Evolutionary conservation across 2,113 vertebrate genomes (phyloP).

Genomic region (Scomber japonicus): DNA sequence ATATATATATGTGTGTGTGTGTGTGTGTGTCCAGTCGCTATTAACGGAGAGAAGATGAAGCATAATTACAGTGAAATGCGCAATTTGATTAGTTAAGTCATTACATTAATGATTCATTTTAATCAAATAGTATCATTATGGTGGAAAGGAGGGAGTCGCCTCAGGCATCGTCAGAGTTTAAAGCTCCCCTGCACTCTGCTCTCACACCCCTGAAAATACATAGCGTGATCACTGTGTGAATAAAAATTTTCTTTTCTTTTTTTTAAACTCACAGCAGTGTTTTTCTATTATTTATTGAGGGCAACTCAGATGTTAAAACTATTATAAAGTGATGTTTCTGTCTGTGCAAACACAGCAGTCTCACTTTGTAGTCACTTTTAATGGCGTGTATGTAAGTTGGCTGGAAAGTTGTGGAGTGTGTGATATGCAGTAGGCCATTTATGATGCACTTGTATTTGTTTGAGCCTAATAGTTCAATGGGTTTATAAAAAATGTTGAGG

Average conservation of each 20-base stretch:
- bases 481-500: not conserved
- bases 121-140: constrained; percentile 55
- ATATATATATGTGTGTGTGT: not conserved
- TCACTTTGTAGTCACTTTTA: constrained; percentile 16
- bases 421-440: not conserved
- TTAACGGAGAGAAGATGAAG: constrained; percentile 17
- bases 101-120: constrained; percentile 57
- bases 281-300: not conserved
- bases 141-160: constrained; percentile 44
- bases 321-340: not conserved
- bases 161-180: constrained; percentile 35
- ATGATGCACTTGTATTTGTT: not conserved
- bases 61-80: constrained; percentile 39
- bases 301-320: constrained; percentile 3
- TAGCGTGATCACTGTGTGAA: not conserved
- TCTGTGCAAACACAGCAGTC: not conserved
- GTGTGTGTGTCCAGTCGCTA: constrained; percentile 2
- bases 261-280: not conserved
- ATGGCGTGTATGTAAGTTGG: not conserved
- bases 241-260: not conserved
- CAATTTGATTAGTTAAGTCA: constrained; percentile 47
- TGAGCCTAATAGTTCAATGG: not conserved
- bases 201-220: constrained; percentile 1
- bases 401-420: not conserved
- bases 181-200: constrained; percentile 26